Percentiles rank a stretch among this genome's conserved stretches.
Evolutionary conservation across 2,797 vertebrate species (phyloP).

Genomic region (Silurus lanzhouensis): DNA sequence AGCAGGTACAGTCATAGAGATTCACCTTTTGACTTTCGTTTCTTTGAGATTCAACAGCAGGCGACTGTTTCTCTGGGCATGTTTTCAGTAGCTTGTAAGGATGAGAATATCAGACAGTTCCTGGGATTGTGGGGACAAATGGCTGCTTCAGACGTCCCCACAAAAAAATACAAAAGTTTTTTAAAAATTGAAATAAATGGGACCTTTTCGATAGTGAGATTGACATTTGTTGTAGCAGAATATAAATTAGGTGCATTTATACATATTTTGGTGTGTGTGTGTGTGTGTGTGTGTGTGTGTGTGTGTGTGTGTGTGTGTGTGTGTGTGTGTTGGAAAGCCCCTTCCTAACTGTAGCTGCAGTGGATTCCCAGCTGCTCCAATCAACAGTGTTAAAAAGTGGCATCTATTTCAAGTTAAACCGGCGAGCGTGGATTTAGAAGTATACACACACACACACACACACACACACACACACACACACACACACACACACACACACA

Average conservation of each 20-base stretch:
- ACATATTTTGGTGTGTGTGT: slow-evolving; percentile 3
- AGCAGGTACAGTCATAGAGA: slow-evolving; percentile 36
- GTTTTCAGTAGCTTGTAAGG: slow-evolving; percentile 14
- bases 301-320: slow-evolving; percentile 34
- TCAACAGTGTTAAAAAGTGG: slow-evolving; percentile 57
- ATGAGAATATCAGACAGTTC: too few species aligned
- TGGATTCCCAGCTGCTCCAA: slow-evolving; percentile 75
- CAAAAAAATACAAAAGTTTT: not conserved
- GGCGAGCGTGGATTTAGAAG: not conserved
- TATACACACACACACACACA: not conserved
- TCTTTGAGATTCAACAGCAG: not conserved
- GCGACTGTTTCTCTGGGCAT: slow-evolving; percentile 43
- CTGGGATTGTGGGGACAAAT: not conserved
- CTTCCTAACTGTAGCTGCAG: slow-evolving; percentile 68
- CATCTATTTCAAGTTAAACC: slow-evolving; percentile 57
- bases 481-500: not conserved
- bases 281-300: slow-evolving; percentile 46
- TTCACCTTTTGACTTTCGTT: slow-evolving; percentile 35
- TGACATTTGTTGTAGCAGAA: not conserved
- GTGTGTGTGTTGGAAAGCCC: slow-evolving; percentile 70
- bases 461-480: not conserved
- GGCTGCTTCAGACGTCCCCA: not conserved
- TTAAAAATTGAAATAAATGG: not conserved
- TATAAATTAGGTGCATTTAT: not conserved
- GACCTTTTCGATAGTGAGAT: not conserved